Percentiles rank a stretch among this genome's conserved stretches.
These are phyloP conservation scores for Hippopotamyrus pictus DNA, from an alignment of 2,797 vertebrate genomes.

Conservation along the genomic window DNA sequence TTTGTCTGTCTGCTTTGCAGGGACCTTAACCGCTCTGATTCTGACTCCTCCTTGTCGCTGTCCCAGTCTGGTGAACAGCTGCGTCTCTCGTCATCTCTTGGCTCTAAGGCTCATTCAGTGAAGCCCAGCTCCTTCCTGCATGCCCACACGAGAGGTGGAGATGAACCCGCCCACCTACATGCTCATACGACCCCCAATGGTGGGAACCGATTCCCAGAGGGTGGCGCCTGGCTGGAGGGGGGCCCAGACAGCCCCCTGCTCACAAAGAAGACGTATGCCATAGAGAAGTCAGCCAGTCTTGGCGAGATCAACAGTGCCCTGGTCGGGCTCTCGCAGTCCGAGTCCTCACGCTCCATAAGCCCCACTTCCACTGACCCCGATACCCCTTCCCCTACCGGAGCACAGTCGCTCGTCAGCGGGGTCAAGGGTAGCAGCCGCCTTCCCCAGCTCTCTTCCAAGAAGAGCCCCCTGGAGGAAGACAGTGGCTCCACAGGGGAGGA, in stretches of 20 bases:
- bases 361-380: constrained; percentile 91
- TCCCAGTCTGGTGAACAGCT: constrained; percentile 74
- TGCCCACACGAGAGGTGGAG: constrained; percentile 46
- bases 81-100: constrained; percentile 58
- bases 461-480: constrained; percentile 85
- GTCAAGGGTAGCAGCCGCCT: constrained; percentile 69
- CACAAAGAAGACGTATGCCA: constrained; percentile 70
- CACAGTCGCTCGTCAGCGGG: constrained; percentile 50
- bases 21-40: constrained; percentile 89
- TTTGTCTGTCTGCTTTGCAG: constrained; percentile 51
- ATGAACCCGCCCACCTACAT: constrained; percentile 60
- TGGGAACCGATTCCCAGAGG: constrained; percentile 65
- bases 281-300: constrained; percentile 77
- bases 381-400: constrained; percentile 75
- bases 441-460: constrained; percentile 89
- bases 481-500: constrained; percentile 86
- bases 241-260: constrained; percentile 72
- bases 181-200: constrained; percentile 64
- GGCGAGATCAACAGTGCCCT: constrained; percentile 71
- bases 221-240: constrained; percentile 50
- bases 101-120: constrained; percentile 65
- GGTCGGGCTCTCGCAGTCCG: constrained; percentile 61
- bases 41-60: constrained; percentile 77
- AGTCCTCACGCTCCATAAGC: constrained; percentile 87
- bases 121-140: constrained; percentile 71